These are phyloP conservation scores for Phania funesta DNA, from an alignment of 2,888 invertebrate genomes.

Conservation along the genomic window DNA sequence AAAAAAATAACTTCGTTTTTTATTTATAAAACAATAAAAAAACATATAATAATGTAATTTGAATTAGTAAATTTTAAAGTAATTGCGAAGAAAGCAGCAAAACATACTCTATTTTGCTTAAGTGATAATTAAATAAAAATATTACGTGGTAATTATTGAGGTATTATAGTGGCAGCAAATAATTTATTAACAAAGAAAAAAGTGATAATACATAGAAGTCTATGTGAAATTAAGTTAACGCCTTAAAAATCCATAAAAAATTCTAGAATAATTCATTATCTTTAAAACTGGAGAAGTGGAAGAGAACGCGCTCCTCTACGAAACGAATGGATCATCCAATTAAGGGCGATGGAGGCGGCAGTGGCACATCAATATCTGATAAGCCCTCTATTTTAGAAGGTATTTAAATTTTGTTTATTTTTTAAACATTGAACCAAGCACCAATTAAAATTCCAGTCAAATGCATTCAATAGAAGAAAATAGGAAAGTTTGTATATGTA, in stretches of 20 bases:
- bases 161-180: neutral
- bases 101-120: no score
- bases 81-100: no score
- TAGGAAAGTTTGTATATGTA: no score
- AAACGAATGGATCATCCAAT: conserved; percentile 74
- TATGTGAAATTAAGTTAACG: conserved; percentile 62
- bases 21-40: no score
- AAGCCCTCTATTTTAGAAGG: conserved; percentile 78
- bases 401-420: conserved; percentile 66
- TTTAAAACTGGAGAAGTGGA: conserved; percentile 78
- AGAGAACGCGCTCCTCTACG: conserved; percentile 77
- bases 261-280: neutral
- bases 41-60: no score
- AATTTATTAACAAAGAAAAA: conserved; percentile 35
- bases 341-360: conserved; percentile 51
- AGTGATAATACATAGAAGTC: conserved; percentile 2
- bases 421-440: neutral
- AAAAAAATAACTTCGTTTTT: no score
- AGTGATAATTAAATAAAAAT: neutral
- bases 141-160: neutral
- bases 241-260: conserved; percentile 42
- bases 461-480: no score
- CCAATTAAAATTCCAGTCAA: neutral
- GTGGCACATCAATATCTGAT: conserved; percentile 69
- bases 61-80: no score